These are phyloP conservation scores for Alviniconcha strummeri DNA, from an alignment of 2,888 invertebrate species.

Conservation along the genomic window DNA sequence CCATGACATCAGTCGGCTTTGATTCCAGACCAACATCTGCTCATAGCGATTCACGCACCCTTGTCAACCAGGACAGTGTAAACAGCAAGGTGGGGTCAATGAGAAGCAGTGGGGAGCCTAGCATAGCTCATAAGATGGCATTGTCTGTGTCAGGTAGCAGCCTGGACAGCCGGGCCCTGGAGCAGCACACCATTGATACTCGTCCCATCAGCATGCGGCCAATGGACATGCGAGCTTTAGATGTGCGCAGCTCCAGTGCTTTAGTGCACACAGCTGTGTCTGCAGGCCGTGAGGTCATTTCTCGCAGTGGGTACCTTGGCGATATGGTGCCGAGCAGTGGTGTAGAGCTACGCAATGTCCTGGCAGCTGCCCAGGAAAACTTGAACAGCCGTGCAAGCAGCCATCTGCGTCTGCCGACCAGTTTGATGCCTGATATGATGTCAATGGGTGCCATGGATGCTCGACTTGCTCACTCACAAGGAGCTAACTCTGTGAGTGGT, in stretches of 20 bases:
- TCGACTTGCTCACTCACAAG: slow-evolving; percentile 21
- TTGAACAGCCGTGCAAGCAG: slow-evolving; percentile 18
- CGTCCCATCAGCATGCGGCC: slow-evolving; percentile 23
- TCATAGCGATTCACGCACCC: slow-evolving; percentile 9
- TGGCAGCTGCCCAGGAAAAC: slow-evolving; percentile 34
- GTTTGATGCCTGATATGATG: slow-evolving; percentile 33
- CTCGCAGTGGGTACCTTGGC: slow-evolving; percentile 31
- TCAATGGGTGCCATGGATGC: slow-evolving; percentile 34
- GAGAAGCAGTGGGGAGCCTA: slow-evolving; percentile 20
- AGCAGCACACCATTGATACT: slow-evolving; percentile 21
- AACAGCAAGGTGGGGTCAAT: slow-evolving; percentile 9
- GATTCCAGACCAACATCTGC: slow-evolving; percentile 22
- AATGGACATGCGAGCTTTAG: slow-evolving; percentile 31
- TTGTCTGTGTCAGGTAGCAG: neutral
- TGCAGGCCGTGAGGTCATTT: slow-evolving; percentile 28
- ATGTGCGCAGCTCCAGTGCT: slow-evolving; percentile 32
- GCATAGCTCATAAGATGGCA: slow-evolving; percentile 23
- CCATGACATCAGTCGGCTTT: slow-evolving; percentile 32
- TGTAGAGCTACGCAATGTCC: slow-evolving; percentile 30
- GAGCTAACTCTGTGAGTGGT: slow-evolving; percentile 21
- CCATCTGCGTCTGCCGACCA: slow-evolving; percentile 25
- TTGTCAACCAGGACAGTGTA: slow-evolving; percentile 19
- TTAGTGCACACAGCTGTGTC: slow-evolving; percentile 30
- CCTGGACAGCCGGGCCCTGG: slow-evolving; percentile 13
- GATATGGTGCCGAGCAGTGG: slow-evolving; percentile 31